phyloP scores from a whole-genome alignment of 2,888 invertebrate species.

The Rhogogaster chlorosoma region DNA sequence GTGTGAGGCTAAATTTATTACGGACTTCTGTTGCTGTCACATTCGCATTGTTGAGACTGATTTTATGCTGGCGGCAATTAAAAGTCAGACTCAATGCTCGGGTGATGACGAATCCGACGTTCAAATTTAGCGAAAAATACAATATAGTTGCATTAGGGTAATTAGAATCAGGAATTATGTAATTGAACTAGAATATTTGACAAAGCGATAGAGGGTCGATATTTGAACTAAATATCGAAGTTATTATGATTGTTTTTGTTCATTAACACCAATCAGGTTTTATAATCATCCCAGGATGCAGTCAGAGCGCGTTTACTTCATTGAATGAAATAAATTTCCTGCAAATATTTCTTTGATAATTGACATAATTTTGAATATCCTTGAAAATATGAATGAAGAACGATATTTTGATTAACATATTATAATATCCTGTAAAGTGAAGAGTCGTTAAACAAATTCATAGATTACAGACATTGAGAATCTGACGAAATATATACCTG shows the following conservation, averaged over 20 bases:
- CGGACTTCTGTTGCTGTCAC: background rate
- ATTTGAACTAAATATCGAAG: background rate
- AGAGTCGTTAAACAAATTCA: background rate
- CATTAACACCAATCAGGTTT: background rate
- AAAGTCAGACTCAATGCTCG: constrained; percentile 19
- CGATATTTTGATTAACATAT: background rate
- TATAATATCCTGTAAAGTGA: constrained; percentile 19
- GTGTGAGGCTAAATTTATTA: background rate
- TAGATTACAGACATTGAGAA: background rate
- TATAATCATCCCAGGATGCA: background rate
- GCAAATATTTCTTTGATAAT: background rate
- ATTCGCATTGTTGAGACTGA: constrained; percentile 21
- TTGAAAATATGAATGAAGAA: background rate
- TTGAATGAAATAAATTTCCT: background rate
- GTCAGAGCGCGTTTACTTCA: constrained; percentile 1
- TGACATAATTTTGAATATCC: background rate
- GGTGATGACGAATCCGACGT: background rate
- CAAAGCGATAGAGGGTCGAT: background rate
- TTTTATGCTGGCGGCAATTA: constrained; percentile 44
- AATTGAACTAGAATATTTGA: background rate
- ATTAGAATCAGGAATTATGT: background rate
- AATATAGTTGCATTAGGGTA: background rate
- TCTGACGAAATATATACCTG: constrained; percentile 17
- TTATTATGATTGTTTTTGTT: background rate
- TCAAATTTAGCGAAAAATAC: background rate